These are phyloP conservation scores for Cabera pusaria DNA, from an alignment of 2,888 invertebrate species.

Conservation along the genomic window DNA sequence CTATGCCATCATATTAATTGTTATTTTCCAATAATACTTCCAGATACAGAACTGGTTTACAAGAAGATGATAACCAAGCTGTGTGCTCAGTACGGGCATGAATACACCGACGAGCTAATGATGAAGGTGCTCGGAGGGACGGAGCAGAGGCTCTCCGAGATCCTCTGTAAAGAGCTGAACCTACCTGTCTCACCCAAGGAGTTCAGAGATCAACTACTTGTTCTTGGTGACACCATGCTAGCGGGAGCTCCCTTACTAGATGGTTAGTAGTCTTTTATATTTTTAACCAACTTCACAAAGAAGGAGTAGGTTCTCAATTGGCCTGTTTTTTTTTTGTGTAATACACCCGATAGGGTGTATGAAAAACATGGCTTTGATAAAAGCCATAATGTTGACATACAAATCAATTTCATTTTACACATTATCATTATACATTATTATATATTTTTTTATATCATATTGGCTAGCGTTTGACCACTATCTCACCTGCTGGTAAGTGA, in stretches of 20 bases:
- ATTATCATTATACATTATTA: no score
- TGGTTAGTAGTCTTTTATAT: constrained; percentile 75
- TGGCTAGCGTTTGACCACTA: no score
- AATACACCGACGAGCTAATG: constrained; percentile 91
- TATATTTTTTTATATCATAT: no score
- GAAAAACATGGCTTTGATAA: no score
- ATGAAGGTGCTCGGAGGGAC: constrained; percentile 90
- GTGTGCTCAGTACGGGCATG: constrained; percentile 88
- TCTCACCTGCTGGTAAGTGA: no score
- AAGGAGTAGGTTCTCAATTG: no score
- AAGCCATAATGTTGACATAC: no score
- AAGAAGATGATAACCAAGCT: constrained; percentile 88
- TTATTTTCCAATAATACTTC: no score
- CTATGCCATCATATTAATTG: no score
- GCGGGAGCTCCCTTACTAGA: constrained; percentile 85
- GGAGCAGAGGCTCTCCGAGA: constrained; percentile 87
- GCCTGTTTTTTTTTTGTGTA: not conserved
- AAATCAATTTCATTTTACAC: no score
- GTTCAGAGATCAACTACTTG: constrained; percentile 85
- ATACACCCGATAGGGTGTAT: no score
- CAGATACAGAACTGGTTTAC: constrained; percentile 93
- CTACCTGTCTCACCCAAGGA: constrained; percentile 87
- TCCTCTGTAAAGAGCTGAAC: constrained; percentile 86
- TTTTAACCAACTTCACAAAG: no score
- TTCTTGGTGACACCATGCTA: constrained; percentile 84